These are phyloP conservation scores for Dipodomys ordii DNA, from an alignment of 2,113 vertebrate genomes.

Conservation along the genomic window DNA sequence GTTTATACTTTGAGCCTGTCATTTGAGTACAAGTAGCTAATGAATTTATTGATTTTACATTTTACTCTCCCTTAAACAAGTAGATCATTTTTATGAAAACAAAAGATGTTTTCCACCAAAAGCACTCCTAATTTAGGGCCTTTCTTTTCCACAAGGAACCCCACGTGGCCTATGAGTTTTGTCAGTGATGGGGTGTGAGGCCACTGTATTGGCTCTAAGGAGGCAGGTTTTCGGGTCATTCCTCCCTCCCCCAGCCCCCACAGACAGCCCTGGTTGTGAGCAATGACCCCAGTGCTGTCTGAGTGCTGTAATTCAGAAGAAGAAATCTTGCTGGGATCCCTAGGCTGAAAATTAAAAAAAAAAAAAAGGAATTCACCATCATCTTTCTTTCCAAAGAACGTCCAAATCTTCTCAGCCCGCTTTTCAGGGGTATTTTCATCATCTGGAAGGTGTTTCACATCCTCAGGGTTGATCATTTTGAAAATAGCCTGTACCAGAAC, in stretches of 20 bases:
- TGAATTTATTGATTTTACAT: neutral
- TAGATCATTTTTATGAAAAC: neutral
- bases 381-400: slow-evolving; percentile 92
- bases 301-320: neutral
- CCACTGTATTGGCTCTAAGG: neutral
- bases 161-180: neutral
- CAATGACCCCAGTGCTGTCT: accelerated
- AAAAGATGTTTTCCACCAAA: neutral
- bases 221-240: neutral
- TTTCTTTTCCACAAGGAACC: neutral
- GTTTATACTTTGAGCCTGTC: neutral
- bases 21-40: neutral
- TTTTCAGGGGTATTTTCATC: slow-evolving; percentile 94
- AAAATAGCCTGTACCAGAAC: slow-evolving; percentile 90
- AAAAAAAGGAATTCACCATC: slow-evolving; percentile 86
- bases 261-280: neutral
- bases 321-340: neutral
- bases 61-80: neutral
- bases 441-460: slow-evolving; percentile 89
- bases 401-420: slow-evolving; percentile 92
- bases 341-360: neutral
- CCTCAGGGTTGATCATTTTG: slow-evolving; percentile 92
- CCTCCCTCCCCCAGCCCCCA: neutral
- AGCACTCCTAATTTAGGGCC: neutral
- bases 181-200: accelerated